Conservation (phyloP, 2,113 vertebrate genomes). For the Ellobius talpinus region DNA sequence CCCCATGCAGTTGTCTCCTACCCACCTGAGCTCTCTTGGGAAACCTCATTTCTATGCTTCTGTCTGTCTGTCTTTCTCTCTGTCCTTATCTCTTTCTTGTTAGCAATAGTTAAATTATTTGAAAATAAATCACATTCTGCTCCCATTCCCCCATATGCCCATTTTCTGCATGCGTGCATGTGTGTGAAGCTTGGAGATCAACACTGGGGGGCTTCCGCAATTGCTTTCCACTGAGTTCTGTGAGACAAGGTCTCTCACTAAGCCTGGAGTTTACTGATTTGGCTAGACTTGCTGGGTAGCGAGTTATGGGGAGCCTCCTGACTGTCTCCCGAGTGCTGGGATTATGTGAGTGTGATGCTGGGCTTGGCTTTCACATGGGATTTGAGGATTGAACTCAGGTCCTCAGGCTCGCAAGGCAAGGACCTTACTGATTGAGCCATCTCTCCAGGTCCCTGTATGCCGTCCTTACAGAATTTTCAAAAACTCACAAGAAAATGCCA, state of each 20-base stretch:
- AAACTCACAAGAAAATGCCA: neutral
- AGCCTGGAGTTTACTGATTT: neutral
- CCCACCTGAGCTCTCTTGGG: neutral
- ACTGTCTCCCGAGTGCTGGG: neutral
- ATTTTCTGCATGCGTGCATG: neutral
- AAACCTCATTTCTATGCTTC: neutral
- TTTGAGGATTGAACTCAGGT: neutral
- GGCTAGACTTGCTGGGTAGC: neutral
- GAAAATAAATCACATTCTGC: neutral
- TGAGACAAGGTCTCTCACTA: neutral
- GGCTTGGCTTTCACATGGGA: neutral
- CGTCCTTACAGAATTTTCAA: neutral
- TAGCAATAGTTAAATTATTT: neutral
- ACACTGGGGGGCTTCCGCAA: neutral
- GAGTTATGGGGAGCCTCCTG: neutral
- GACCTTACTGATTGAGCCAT: neutral
- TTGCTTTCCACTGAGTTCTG: neutral
- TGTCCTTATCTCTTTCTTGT: neutral
- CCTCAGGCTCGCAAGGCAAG: neutral
- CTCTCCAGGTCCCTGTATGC: neutral
- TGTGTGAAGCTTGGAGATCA: neutral
- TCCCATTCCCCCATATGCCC: neutral
- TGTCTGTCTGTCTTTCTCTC: neutral
- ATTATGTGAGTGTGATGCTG: neutral
- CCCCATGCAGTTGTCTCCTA: rapidly evolving